Evolutionary conservation across 2,113 vertebrate genomes (phyloP).

Genomic region (Lathamus discolor): DNA sequence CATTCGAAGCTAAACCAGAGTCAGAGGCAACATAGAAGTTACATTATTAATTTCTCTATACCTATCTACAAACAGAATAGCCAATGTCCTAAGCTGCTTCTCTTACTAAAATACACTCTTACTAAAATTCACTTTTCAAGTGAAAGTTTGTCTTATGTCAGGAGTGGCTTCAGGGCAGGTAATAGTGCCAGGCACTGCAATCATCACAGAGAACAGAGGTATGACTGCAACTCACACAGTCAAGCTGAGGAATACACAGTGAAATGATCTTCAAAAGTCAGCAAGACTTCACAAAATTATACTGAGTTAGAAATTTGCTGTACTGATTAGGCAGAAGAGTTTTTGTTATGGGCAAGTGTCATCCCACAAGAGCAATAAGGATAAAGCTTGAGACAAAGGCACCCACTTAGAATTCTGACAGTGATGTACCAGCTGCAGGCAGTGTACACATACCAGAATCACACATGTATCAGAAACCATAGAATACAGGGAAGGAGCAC

Average conservation of each 20-base stretch:
- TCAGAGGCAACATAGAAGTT: not conserved
- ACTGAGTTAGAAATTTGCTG: not conserved
- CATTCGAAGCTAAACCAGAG: not conserved
- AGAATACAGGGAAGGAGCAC: not conserved
- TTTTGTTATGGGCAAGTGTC: not conserved
- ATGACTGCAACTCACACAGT: not conserved
- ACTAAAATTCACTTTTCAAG: not conserved
- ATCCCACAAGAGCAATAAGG: not conserved
- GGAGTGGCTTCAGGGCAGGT: not conserved
- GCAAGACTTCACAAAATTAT: not conserved
- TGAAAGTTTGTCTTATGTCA: not conserved
- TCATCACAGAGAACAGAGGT: not conserved
- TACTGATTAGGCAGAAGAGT: not conserved
- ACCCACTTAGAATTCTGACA: not conserved
- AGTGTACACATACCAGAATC: not conserved
- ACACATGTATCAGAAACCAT: not conserved
- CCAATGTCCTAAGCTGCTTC: not conserved
- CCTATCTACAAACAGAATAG: slow-evolving; percentile 10
- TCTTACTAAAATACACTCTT: not conserved
- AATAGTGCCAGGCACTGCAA: not conserved
- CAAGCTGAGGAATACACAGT: not conserved
- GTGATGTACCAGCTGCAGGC: not conserved
- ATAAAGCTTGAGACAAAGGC: not conserved
- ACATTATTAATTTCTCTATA: slow-evolving; percentile 6
- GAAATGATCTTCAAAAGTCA: not conserved